phyloP scores from a whole-genome alignment of 2,888 invertebrate genomes.

The Agapostemon virescens region DNA sequence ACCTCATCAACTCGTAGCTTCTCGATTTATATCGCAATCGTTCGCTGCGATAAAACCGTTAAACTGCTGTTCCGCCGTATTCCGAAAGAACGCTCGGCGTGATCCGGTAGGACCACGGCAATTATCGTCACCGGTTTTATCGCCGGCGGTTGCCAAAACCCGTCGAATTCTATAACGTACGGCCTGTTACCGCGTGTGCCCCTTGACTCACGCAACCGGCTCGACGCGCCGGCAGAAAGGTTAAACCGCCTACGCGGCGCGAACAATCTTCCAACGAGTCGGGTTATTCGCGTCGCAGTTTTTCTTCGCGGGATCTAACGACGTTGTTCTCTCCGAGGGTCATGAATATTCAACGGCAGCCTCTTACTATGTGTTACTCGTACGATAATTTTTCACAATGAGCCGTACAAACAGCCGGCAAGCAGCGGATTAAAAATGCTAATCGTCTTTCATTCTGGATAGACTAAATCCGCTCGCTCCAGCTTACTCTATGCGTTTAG shows the following conservation, averaged over 20 bases:
- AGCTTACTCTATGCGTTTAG: not conserved
- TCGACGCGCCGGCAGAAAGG: constrained; percentile 1
- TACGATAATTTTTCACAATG: not conserved
- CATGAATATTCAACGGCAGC: constrained; percentile 33
- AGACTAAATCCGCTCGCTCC: not conserved
- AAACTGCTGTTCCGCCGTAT: constrained; percentile 26
- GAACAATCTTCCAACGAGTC: constrained; percentile 42
- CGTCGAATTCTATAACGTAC: not conserved
- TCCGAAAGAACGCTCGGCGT: not conserved
- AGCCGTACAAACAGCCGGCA: not conserved
- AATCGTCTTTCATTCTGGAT: not conserved
- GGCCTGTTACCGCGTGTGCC: not conserved
- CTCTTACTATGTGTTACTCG: not conserved
- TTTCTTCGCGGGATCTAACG: not conserved
- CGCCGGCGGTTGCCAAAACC: not conserved
- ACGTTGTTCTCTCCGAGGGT: constrained; percentile 25
- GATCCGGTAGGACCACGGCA: not conserved
- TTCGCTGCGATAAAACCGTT: constrained; percentile 41
- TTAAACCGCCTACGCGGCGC: constrained; percentile 51
- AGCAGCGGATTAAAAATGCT: not conserved
- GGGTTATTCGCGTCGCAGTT: constrained; percentile 21
- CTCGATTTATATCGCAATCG: constrained; percentile 34
- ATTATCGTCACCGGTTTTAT: not conserved
- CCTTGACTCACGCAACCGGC: constrained; percentile 6
- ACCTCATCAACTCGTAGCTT: constrained; percentile 53